These are phyloP conservation scores for Cataglyphis albicans DNA, from an alignment of 2,888 invertebrate species.

Conservation along the genomic window DNA sequence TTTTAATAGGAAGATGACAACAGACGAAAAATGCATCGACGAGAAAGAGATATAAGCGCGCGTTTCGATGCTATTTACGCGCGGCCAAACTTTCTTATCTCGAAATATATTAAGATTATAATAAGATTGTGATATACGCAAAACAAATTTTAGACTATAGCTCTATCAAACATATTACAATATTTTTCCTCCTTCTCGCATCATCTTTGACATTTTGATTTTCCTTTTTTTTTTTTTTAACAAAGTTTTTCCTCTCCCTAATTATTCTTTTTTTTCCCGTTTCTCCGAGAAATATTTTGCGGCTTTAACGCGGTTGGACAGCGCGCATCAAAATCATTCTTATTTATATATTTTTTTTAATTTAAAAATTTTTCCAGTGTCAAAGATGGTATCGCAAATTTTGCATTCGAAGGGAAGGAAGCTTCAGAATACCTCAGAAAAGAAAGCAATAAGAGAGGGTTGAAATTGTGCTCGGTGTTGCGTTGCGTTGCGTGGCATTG, in stretches of 20 bases:
- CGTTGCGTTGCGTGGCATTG: conserved; percentile 25
- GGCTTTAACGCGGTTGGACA: neutral
- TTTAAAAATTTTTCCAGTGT: neutral
- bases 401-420: neutral
- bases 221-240: neutral
- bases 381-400: neutral
- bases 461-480: conserved; percentile 33
- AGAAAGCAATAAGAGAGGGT: neutral
- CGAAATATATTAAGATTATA: neutral
- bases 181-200: neutral
- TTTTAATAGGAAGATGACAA: neutral
- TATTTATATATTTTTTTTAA: neutral
- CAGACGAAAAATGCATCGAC: neutral
- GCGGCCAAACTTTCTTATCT: too few relatives aligned
- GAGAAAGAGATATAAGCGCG: neutral
- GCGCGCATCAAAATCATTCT: neutral
- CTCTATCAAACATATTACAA: neutral
- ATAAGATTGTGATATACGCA: neutral
- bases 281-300: neutral
- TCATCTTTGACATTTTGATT: neutral
- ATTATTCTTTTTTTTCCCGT: neutral
- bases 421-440: neutral
- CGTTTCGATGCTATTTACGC: neutral
- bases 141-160: neutral
- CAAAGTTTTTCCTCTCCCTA: neutral